Conservation (phyloP, 2,113 vertebrate genomes). For the Muntiacus muntjak region DNA sequence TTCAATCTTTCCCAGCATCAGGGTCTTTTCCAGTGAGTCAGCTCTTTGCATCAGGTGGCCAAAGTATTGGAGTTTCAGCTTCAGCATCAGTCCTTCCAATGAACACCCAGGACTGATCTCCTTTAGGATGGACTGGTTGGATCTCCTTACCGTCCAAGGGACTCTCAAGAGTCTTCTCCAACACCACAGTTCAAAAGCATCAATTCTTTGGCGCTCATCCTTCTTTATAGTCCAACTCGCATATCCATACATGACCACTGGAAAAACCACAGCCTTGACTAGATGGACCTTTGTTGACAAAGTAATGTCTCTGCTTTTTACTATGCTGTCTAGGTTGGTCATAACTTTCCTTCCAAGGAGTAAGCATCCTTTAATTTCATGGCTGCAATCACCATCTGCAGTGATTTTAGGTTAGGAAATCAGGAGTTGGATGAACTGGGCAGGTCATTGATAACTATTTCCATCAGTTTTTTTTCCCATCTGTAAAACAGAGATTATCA, state of each 20-base stretch:
- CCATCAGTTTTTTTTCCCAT: neutral
- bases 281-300: neutral
- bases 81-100: neutral
- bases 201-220: neutral
- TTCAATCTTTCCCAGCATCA: neutral
- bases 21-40: neutral
- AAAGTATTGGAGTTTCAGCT: neutral
- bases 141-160: neutral
- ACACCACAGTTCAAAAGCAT: neutral
- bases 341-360: neutral
- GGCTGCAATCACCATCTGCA: neutral
- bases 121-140: neutral
- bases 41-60: neutral
- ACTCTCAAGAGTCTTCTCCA: neutral
- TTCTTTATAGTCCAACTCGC: neutral
- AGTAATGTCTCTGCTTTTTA: neutral
- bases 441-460: neutral
- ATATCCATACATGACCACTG: neutral
- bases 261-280: neutral
- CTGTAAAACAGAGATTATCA: neutral
- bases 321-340: neutral
- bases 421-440: neutral
- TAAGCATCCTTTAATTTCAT: neutral
- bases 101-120: neutral
- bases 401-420: neutral